phyloP scores from a whole-genome alignment of 1,140 invertebrate species.

The Drosophila bipectinata region DNA sequence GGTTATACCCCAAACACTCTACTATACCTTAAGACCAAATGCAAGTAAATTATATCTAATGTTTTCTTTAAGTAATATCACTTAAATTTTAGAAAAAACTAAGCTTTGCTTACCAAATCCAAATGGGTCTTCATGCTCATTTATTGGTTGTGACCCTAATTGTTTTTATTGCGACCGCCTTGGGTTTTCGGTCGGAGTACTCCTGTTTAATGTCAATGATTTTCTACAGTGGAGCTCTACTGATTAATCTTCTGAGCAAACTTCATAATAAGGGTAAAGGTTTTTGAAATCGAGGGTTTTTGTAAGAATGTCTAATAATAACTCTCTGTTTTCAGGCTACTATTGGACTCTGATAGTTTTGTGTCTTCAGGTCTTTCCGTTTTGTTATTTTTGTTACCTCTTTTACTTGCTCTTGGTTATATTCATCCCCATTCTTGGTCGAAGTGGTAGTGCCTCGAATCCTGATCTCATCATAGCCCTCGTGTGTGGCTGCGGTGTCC shows the following conservation, averaged over 20 bases:
- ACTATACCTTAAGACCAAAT: constrained; percentile 83
- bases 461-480: constrained; percentile 86
- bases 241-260: constrained; percentile 62
- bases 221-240: constrained; percentile 59
- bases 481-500: constrained; percentile 83
- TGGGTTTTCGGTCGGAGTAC: constrained; percentile 57
- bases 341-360: constrained; percentile 86
- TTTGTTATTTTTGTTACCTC: constrained; percentile 86
- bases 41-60: constrained; percentile 79
- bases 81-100: constrained; percentile 45
- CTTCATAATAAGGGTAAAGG: constrained; percentile 69
- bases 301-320: background rate
- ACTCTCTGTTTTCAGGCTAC: constrained; percentile 70
- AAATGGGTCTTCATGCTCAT: constrained; percentile 61
- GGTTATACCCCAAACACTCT: constrained; percentile 40
- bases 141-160: constrained; percentile 47
- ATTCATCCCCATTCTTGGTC: constrained; percentile 88
- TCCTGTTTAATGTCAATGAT: constrained; percentile 59
- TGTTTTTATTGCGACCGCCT: constrained; percentile 26
- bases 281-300: too few species aligned
- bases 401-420: constrained; percentile 88
- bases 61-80: background rate
- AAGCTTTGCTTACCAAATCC: constrained; percentile 37
- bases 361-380: constrained; percentile 71
- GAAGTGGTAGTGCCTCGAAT: constrained; percentile 86